These are phyloP conservation scores for Spilogale gracilis DNA, from an alignment of 2,113 vertebrate genomes.

Conservation along the genomic window DNA sequence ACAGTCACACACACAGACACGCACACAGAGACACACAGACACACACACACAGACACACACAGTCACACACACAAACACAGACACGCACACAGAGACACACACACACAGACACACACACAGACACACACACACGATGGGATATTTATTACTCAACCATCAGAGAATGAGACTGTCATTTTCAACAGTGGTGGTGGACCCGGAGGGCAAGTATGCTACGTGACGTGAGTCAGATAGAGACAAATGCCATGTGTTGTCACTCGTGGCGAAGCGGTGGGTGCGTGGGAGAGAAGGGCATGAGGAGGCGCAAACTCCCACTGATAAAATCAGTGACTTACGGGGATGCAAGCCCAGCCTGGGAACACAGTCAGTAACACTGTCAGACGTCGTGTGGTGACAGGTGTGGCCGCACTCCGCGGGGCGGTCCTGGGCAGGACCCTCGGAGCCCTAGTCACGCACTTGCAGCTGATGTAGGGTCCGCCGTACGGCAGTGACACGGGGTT, in stretches of 20 bases:
- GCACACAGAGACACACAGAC: too few relatives aligned
- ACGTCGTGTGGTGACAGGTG: not conserved
- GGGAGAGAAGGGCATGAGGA: not conserved
- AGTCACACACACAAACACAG: too few relatives aligned
- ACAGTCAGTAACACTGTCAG: accelerated
- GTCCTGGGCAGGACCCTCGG: not conserved
- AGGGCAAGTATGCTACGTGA: not conserved
- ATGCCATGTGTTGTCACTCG: not conserved
- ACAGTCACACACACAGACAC: too few relatives aligned
- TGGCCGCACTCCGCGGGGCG: not conserved
- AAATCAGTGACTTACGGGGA: not conserved
- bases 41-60: too few relatives aligned
- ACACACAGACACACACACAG: too few relatives aligned
- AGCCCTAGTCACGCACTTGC: not conserved
- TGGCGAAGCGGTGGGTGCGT: not conserved
- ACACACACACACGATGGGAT: not conserved
- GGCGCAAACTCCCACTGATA: not conserved
- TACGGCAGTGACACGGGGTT: too few relatives aligned
- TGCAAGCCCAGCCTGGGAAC: not conserved
- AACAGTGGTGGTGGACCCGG: not conserved
- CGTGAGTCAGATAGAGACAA: not conserved
- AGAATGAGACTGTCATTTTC: not conserved
- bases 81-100: too few relatives aligned
- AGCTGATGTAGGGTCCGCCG: too few relatives aligned
- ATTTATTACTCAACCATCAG: not conserved